These are phyloP conservation scores for Cryptotis parvus DNA, from an alignment of 2,113 vertebrate species.

Conservation along the genomic window DNA sequence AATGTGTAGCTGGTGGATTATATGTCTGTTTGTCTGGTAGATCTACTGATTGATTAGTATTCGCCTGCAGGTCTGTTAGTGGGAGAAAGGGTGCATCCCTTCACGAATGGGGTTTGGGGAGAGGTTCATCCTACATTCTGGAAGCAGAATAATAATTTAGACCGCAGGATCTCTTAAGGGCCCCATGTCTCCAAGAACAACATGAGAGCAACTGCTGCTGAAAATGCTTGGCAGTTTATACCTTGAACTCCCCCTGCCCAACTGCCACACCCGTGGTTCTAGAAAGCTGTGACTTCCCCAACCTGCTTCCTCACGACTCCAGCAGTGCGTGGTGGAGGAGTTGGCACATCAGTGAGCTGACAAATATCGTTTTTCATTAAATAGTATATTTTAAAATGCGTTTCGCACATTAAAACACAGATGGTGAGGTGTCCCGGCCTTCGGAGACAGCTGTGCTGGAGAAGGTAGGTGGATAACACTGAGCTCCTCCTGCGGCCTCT, in stretches of 20 bases:
- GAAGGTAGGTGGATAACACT: not conserved
- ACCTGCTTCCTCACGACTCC: not conserved
- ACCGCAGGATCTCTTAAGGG: not conserved
- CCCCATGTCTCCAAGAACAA: not conserved
- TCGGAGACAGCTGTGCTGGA: constrained; percentile 58
- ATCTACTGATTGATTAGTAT: not conserved
- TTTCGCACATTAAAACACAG: constrained; percentile 63
- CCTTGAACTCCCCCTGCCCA: not conserved
- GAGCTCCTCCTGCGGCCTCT: not conserved
- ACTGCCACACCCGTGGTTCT: not conserved
- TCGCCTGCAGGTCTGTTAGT: not conserved
- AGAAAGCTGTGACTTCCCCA: not conserved
- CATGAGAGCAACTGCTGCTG: rapidly evolving
- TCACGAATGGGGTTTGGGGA: not conserved
- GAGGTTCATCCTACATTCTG: not conserved
- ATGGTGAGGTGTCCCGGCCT: constrained; percentile 31
- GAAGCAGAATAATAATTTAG: not conserved
- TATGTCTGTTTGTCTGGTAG: not conserved
- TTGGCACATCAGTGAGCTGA: constrained; percentile 47
- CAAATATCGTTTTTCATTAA: constrained; percentile 74
- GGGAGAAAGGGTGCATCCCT: not conserved
- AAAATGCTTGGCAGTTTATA: not conserved
- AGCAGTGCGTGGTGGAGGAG: not conserved
- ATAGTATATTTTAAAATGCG: constrained; percentile 69
- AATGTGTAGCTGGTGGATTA: not conserved